Evolutionary conservation across 2,797 vertebrate species (phyloP), one percentile per base, ranked within the genome.

Genomic region (Mus minutoides): DNA sequence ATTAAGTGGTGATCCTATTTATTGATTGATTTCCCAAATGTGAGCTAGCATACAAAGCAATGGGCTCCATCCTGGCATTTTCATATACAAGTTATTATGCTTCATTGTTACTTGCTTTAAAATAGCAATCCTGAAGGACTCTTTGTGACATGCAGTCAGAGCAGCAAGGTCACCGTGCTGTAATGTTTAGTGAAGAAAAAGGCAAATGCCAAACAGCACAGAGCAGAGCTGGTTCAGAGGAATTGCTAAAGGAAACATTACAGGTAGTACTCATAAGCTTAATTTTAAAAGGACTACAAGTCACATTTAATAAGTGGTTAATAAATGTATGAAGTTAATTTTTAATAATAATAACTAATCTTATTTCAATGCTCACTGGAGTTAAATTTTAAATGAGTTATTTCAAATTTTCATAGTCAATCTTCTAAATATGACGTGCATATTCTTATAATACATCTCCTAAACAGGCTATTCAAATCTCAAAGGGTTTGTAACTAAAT

Each of bases 341-440:
- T 92, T 88, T 91, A 86, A 16, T 12, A 26, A 82, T 29, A 22
- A 60, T 37, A 37, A 24, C 13, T 56, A 83, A 88, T 83, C 34
- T 56, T 9, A 87, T 92, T 82, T 86, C 12, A 95, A 64, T 0
- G 43, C 37, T 13, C 24, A 76, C 22, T 60, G 73, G 88, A 40
- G 75, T 84, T 46, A 86, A 95, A 91, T 93, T 56, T 77, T 49
- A 73, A 22, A 73, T 90, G 60, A 54, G 9, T 29, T 40, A 79
- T 79, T 90, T 92, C 56, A 54, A 6, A 75, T 85, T 94, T 90
- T 49, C 6, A 79, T 54, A 75, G 56, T 69, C 56, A 75, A 31
- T 67, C 16, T 87, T 46, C 24, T 26, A 69, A 93, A 64, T 86
- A 24, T 94, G 60, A n/a, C 54, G 8, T 82, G 49, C 64, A 34